Evolutionary conservation across 2,888 invertebrate species (phyloP), one percentile per base, ranked within the genome.

Genomic region (Aphrophora alni): DNA sequence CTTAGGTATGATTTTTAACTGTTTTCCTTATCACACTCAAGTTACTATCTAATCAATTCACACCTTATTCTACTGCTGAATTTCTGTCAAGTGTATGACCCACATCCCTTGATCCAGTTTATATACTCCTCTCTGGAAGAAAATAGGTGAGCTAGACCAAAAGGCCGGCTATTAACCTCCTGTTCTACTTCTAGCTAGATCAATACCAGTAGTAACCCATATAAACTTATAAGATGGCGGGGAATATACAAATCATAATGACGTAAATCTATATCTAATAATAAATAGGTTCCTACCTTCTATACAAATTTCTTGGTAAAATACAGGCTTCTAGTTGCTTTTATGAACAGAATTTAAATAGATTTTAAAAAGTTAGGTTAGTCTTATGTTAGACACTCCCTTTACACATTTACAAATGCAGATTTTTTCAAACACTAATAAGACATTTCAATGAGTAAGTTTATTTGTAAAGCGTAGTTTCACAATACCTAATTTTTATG

Each of bases 61-160:
- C 59, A 59, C 59, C 59, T 59, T 59, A 21, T 21, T 21, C 59
- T 59, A 59, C 59, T 59, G 59, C 21, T 21, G 21, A 10, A 59
- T 59, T 59, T n/a, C 59, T 21, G 59, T 59, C 59, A 59, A 59
- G 59, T 59, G 59, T 59, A 59, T 59, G 59, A 59, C 59, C 59
- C 59, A 59, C 21, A 59, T 59, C 59, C 59, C 59, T 59, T 59
- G 59, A 59, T 59, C 59, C 59, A 59, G 59, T 59, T 59, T 59
- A 59, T 59, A 59, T 59, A 59, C 59, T 59, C 59, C 59, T 59
- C 59, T 25, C 68, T 79, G 59, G 78, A 69, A 28, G 68, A 74
- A 79, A 79, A 79, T 59, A 74, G 73, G 24, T 78, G 28, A 68
- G 78, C 51, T 70, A 70, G 78, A 74, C 59, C 74, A 79, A 75